phyloP scores from a whole-genome alignment of 1,140 invertebrate species.

The Nixonia krombeini region DNA sequence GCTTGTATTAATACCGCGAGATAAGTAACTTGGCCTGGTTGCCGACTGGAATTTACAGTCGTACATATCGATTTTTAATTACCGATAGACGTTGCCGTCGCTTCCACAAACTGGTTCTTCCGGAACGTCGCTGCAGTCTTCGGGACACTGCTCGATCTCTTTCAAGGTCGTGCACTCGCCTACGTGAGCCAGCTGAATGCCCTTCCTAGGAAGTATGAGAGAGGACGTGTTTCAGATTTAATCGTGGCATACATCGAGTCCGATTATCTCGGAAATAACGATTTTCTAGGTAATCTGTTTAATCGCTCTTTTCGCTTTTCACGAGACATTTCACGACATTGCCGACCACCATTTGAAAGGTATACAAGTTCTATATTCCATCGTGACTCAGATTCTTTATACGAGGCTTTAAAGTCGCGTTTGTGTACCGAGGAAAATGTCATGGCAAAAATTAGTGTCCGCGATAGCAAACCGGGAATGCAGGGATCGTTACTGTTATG shows the following conservation, averaged over 20 bases:
- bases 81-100: conserved; percentile 92
- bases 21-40: conserved; percentile 8
- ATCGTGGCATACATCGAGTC: background rate
- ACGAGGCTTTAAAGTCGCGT: too few species aligned
- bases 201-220: conserved; percentile 75
- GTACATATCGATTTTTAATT: conserved; percentile 43
- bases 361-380: too few species aligned
- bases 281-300: too few species aligned
- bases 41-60: conserved; percentile 9
- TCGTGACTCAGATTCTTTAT: too few species aligned
- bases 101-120: conserved; percentile 89
- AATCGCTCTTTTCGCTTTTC: too few species aligned
- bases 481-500: too few species aligned
- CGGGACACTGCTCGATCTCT: conserved; percentile 79
- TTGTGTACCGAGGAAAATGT: too few species aligned
- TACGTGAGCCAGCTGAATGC: conserved; percentile 87
- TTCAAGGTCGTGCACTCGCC: conserved; percentile 87
- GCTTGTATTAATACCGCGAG: conserved; percentile 8
- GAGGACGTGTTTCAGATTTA: conserved; percentile 3
- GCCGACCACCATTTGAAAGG: too few species aligned
- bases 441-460: too few species aligned
- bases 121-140: conserved; percentile 78
- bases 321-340: too few species aligned
- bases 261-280: too few species aligned
- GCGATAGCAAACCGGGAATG: too few species aligned